Evolutionary conservation across 2,888 invertebrate species (phyloP), one percentile per base, ranked within the genome.

Genomic region (Limnephilus lunatus): DNA sequence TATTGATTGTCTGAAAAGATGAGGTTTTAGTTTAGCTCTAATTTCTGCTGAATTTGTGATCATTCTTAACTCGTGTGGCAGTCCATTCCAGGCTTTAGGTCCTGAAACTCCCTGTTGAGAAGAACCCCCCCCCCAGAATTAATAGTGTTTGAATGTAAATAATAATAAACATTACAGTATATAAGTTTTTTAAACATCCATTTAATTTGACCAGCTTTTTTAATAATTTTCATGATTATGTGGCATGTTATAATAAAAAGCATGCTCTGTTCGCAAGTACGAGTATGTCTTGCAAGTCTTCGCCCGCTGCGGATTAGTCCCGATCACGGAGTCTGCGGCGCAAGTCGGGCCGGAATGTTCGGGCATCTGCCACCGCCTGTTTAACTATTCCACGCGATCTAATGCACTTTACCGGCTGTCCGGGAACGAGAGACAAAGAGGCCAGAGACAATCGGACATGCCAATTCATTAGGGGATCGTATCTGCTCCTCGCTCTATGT

Each of bases 301-400:
- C 39, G 5, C 81, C 39, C 39, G 35, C 25, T 5, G 68, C 44
- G 92, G 92, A 91, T 92, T 92, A 92, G 90, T 68, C 92, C 90
- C 88, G 90, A 92, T 92, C 92, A 91, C 85, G 92, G 92, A 92
- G 92, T 92, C 80, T 32, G 90, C 32, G 90, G 90, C 82, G 44
- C 81, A 82, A 86, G 82, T 87, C 39, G 88, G 32, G 48, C 32
- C 82, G 81, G 92, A 90, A 92, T 92, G 90, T 90, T 90, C 85
- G 85, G 44, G 85, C 90, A 90, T 90, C 85, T 92, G 92, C 82
- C 81, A 82, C 85, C 90, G 90, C 90, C 90, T 92, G 88, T 91
- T 92, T 92, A 92, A 91, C 91, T 91, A 92, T 92, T 92, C 92
- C 88, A 91, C 82, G 91, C 81, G 85, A 91, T 91, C 92, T 91